Percentiles rank a stretch among this genome's conserved stretches.
Conservation (phyloP, 2,888 invertebrate species). For the Thecophora atra region DNA sequence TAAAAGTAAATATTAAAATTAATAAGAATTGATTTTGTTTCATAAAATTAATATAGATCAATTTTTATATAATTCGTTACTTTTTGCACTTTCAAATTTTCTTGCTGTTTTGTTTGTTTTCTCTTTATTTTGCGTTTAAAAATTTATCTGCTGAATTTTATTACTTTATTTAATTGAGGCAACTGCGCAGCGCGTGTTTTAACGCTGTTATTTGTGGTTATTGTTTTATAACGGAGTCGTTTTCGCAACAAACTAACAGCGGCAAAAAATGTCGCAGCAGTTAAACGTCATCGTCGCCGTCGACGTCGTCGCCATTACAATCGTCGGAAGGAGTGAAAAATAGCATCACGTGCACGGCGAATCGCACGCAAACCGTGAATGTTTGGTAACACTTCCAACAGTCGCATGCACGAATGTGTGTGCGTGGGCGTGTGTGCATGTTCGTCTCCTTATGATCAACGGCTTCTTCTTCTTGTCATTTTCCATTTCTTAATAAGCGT, state of each 20-base stretch:
- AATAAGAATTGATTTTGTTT: neutral
- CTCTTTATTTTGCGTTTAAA: neutral
- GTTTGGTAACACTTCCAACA: too few relatives aligned
- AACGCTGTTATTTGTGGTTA: too few relatives aligned
- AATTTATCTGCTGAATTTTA: neutral
- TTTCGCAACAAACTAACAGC: too few relatives aligned
- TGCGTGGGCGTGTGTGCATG: too few relatives aligned
- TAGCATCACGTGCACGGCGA: neutral
- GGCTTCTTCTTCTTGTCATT: conserved; percentile 9
- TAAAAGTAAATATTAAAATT: too few relatives aligned
- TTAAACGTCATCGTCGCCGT: too few relatives aligned
- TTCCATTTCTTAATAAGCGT: too few relatives aligned
- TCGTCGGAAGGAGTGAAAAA: too few relatives aligned
- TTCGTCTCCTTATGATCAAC: neutral
- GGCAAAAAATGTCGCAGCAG: too few relatives aligned
- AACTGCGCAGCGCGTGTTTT: neutral
- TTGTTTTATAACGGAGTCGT: too few relatives aligned
- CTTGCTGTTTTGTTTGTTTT: neutral
- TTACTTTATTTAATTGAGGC: neutral
- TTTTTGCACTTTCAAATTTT: too few relatives aligned
- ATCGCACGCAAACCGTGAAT: neutral
- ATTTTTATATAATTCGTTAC: conserved; percentile 3
- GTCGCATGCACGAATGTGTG: neutral
- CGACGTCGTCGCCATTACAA: too few relatives aligned
- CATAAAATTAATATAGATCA: neutral